Evolutionary conservation across 2,113 vertebrate species (phyloP).

Genomic region (Calcarius ornatus): DNA sequence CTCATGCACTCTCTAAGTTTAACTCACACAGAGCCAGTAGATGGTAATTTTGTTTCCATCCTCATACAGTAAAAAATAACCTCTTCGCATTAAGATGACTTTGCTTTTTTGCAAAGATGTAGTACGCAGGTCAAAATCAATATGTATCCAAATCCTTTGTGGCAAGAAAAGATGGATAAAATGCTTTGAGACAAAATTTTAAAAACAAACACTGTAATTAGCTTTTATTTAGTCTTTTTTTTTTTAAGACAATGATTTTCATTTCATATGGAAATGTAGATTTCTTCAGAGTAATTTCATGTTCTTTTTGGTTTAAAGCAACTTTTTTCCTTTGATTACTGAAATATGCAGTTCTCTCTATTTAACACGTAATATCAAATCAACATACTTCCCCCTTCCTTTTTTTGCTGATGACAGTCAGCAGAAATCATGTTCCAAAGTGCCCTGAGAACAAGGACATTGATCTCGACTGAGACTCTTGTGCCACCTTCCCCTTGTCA

Average conservation of each 20-base stretch:
- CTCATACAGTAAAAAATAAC: slow-evolving; percentile 65
- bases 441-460: slow-evolving; percentile 66
- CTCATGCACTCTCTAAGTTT: slow-evolving; percentile 25
- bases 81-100: slow-evolving; percentile 63
- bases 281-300: slow-evolving; percentile 61
- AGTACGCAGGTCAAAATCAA: slow-evolving; percentile 54
- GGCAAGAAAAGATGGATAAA: slow-evolving; percentile 56
- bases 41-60: slow-evolving; percentile 54
- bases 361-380: slow-evolving; percentile 62
- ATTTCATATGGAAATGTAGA: slow-evolving; percentile 67
- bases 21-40: slow-evolving; percentile 22
- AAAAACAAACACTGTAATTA: slow-evolving; percentile 65
- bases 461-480: slow-evolving; percentile 71
- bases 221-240: slow-evolving; percentile 68
- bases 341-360: slow-evolving; percentile 61
- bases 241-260: slow-evolving; percentile 67
- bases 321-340: slow-evolving; percentile 67
- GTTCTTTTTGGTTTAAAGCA: slow-evolving; percentile 68
- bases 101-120: slow-evolving; percentile 61
- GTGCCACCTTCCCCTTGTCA: slow-evolving; percentile 76
- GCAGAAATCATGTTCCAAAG: slow-evolving; percentile 69
- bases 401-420: slow-evolving; percentile 66
- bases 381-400: slow-evolving; percentile 54
- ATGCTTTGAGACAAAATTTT: slow-evolving; percentile 61
- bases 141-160: slow-evolving; percentile 52